Percentiles rank a stretch among this genome's conserved stretches.
These are phyloP conservation scores for Thunnus thynnus DNA, from an alignment of 2,113 vertebrate genomes.

Conservation along the genomic window DNA sequence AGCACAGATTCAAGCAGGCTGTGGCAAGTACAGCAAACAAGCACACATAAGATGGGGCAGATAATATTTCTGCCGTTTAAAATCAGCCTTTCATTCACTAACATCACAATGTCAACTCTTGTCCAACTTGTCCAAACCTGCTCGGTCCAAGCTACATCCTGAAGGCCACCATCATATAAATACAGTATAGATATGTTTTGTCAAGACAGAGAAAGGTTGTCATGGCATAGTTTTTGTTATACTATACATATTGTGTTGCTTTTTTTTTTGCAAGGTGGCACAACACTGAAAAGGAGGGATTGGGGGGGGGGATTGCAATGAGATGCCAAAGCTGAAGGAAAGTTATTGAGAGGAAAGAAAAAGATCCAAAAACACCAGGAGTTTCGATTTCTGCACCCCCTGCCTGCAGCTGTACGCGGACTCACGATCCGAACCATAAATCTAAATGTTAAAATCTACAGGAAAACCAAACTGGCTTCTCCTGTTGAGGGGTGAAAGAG, in stretches of 20 bases:
- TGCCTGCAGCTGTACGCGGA: slow-evolving; percentile 33
- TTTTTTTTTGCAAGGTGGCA: not conserved
- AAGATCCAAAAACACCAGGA: no score
- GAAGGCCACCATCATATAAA: slow-evolving; percentile 26
- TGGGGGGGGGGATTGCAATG: not conserved
- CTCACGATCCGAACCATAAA: slow-evolving; percentile 61
- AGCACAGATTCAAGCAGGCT: slow-evolving; percentile 65
- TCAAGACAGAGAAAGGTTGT: slow-evolving; percentile 37
- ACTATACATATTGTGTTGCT: not conserved
- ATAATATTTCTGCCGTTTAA: slow-evolving; percentile 63
- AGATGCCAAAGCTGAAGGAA: not conserved
- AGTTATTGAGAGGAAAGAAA: not conserved
- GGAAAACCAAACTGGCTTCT: slow-evolving; percentile 61
- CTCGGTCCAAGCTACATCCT: slow-evolving; percentile 43
- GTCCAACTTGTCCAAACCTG: slow-evolving; percentile 60
- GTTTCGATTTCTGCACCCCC: slow-evolving; percentile 18
- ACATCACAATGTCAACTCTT: slow-evolving; percentile 59
- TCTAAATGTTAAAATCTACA: slow-evolving; percentile 66
- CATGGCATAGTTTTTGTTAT: not conserved
- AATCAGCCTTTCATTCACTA: slow-evolving; percentile 67
- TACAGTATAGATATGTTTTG: slow-evolving; percentile 20
- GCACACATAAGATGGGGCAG: slow-evolving; percentile 55
- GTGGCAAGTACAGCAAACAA: slow-evolving; percentile 69
- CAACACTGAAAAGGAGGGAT: not conserved
- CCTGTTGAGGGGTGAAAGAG: slow-evolving; percentile 58